Percentiles rank a stretch among this genome's conserved stretches.
These are phyloP conservation scores for Chymomyza costata DNA, from an alignment of 1,140 invertebrate species.

Conservation along the genomic window DNA sequence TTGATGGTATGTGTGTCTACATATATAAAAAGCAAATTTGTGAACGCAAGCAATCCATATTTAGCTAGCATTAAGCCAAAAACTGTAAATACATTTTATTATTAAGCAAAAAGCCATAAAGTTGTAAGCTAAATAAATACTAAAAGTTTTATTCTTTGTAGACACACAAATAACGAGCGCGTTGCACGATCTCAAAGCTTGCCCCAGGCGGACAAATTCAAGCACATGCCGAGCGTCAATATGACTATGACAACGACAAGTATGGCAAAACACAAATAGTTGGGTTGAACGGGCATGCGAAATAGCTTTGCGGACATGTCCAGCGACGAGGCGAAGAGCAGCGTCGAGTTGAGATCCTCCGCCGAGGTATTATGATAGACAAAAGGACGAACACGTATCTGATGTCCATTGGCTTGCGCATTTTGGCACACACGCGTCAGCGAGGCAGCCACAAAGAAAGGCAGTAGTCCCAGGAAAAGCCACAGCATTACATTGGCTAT, in stretches of 20 bases:
- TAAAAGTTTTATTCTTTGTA: constrained; percentile 31
- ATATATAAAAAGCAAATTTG: constrained; percentile 58
- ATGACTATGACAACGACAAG: constrained; percentile 78
- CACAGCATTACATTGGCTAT: constrained; percentile 82
- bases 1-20: too few relatives aligned
- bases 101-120: constrained; percentile 28
- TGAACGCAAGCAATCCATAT: constrained; percentile 38
- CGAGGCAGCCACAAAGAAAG: constrained; percentile 84
- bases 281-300: constrained; percentile 82
- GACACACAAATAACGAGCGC: constrained; percentile 11
- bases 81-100: constrained; percentile 58
- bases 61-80: constrained; percentile 2
- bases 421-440: constrained; percentile 84
- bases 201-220: constrained; percentile 59
- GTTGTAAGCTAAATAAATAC: constrained; percentile 44
- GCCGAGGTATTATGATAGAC: constrained; percentile 85
- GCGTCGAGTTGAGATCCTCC: constrained; percentile 84
- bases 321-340: constrained; percentile 85
- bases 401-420: constrained; percentile 84
- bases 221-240: constrained; percentile 83
- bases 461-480: constrained; percentile 81
- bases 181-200: constrained; percentile 33
- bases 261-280: constrained; percentile 81
- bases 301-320: constrained; percentile 84
- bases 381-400: constrained; percentile 85